Evolutionary conservation across 2,888 invertebrate species (phyloP), one percentile per base, ranked within the genome.

Genomic region (Aelia acuminata): DNA sequence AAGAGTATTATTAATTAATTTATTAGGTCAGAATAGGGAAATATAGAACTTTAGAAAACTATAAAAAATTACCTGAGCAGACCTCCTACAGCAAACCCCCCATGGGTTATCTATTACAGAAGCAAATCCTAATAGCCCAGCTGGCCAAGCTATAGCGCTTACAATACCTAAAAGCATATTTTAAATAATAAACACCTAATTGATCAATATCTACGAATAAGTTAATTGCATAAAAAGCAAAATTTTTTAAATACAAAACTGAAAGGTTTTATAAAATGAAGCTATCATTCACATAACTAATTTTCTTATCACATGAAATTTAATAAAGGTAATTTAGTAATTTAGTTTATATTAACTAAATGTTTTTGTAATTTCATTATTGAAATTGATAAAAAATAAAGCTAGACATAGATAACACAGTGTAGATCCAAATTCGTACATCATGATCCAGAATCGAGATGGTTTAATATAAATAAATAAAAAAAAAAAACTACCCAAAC

Each of bases 71-170:
- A 88, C 88, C 91, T 94, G 93, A 10, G 93, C 93, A 35, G 94
- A 93, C 84, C 95, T 92, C 57, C 94, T 92, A 75, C 94, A 93
- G 91, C 95, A 95, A 7, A 95, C 95, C 88, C 94, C 94, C 95
- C 95, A 95, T 0, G 95, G 95, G 91, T 95, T 95, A 91, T 95
- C 95, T 89, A 94, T 93, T 1, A 94, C 93, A 15, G 93, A 93
- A 8, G 94, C 93, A 87, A 94, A 92, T 3, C 94, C 94, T 15
- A 95, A 91, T 86, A 95, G 91, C 22, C 94, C 93, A 22, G 94
- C 93, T 13, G 95, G 95, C 95, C 95, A 95, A 3, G 94, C 94
- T 13, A 95, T 93, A 0, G 95, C 95, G 84, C 94, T 92, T 90
- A 95, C 92, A n/a, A 95, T 91, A 89, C 94, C 95, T 94, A 90